These are phyloP conservation scores for Exaiptasia diaphana DNA, from an alignment of 64 coral and sea anemone species.

Conservation along the genomic window DNA sequence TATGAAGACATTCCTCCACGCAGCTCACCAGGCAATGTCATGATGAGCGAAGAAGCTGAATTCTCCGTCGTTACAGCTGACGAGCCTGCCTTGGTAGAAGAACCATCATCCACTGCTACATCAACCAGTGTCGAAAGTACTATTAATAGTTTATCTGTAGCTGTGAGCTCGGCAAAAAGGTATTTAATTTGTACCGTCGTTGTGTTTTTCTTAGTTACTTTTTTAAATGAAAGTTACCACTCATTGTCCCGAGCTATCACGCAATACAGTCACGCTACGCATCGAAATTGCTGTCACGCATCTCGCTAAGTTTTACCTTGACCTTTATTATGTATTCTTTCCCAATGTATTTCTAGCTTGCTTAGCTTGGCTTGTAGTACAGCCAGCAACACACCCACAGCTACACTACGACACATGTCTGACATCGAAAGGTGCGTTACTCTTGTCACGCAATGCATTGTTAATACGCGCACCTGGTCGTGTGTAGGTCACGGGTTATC, in stretches of 20 bases:
- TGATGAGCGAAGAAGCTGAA: background rate
- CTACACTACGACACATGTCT: slow-evolving; percentile 12
- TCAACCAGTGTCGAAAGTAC: background rate
- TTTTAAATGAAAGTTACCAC: too few species aligned
- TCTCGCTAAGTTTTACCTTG: too few species aligned
- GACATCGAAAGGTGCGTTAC: slow-evolving; percentile 17
- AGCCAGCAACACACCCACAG: slow-evolving; percentile 7
- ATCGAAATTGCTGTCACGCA: too few species aligned
- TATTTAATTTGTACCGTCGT: too few species aligned
- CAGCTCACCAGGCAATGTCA: background rate
- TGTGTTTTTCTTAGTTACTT: too few species aligned
- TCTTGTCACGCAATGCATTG: background rate
- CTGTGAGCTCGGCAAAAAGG: slow-evolving; percentile 9
- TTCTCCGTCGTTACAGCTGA: background rate
- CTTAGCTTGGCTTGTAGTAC: slow-evolving; percentile 19
- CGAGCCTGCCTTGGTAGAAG: background rate
- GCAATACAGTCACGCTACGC: too few species aligned
- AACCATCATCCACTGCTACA: background rate
- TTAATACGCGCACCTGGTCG: background rate
- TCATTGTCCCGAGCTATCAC: too few species aligned
- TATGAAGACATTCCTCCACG: background rate
- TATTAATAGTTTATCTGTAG: slow-evolving; percentile 18
- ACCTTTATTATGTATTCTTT: too few species aligned
- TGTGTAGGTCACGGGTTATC: background rate
- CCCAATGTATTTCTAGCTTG: slow-evolving; percentile 16